Evolutionary conservation across 92 coral and sea anemone genomes (phyloP), one percentile per base, ranked within the genome.

Genomic region (Nematostella vectensis): DNA sequence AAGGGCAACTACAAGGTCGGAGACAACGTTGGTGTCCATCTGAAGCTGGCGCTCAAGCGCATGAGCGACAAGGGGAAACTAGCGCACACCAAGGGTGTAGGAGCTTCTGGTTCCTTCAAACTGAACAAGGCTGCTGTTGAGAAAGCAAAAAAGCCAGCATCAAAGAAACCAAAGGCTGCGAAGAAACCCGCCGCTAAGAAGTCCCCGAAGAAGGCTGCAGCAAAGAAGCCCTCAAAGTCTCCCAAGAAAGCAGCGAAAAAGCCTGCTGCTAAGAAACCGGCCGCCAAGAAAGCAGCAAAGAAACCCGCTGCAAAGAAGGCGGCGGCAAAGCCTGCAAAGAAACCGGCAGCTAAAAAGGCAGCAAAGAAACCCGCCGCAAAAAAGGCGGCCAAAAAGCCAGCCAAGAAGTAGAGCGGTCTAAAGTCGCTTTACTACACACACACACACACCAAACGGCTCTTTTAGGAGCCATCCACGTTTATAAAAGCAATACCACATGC

Each of bases 71-170:
- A 15, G 2, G 76, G 76, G 33, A 44, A n/a, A 2, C 67, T 80
- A 13, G 18, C 66, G 8, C 69, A 58, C 31, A 55, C 74, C 24
- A 68, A 77, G 17, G 76, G 71, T 19, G 27, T n/a, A 1, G 83
- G 89, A 13, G 83, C 71, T 21, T 71, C 79, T 11, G 83, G 85
- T 11, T 72, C 85, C 20, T 78, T 57, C 61, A 80, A 80, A 62
- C n/a, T 69, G 13, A 18, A 4, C 10, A 28, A 60, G 39, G 13
- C 26, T 20, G 42, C 55, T 28, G 48, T 50, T 29, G 62, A 27
- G 27, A 55, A 55, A 18, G 54, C 21, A 11, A 25, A 42, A 31
- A 76, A 60, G 61, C 53, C 73, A 1, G 63, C 88, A n/a, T n/a
- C n/a, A 0, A 62, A 63, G 51, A 80, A 78, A 66, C 29, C 59